These are phyloP conservation scores for Meda fulgida DNA, from an alignment of 2,797 vertebrate genomes.

Conservation along the genomic window DNA sequence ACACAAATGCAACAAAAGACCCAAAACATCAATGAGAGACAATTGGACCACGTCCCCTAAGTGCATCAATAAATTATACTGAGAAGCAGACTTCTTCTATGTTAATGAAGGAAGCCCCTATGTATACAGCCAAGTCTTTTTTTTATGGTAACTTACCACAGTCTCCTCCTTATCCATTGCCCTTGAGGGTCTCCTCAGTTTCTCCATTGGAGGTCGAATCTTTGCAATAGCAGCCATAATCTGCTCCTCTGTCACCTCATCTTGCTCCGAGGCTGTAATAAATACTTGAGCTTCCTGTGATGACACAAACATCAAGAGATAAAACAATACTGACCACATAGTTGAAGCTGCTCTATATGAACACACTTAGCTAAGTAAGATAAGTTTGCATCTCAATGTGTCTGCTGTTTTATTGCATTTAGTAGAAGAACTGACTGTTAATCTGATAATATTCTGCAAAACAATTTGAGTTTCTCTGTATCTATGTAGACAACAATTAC, in stretches of 20 bases:
- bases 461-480: not conserved
- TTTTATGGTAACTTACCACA: constrained; percentile 76
- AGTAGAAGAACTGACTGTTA: not conserved
- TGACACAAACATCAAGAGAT: constrained; percentile 37
- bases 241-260: constrained; percentile 82
- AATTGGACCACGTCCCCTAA: not conserved
- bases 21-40: not conserved
- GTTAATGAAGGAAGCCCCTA: constrained; percentile 5
- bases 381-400: not conserved
- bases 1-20: not conserved
- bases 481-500: not conserved
- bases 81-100: constrained; percentile 1
- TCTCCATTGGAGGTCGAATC: constrained; percentile 66
- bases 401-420: not conserved
- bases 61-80: constrained; percentile 10
- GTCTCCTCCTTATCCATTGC: constrained; percentile 76
- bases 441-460: not conserved
- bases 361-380: not conserved
- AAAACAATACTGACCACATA: constrained; percentile 14
- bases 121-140: not conserved
- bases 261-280: constrained; percentile 74
- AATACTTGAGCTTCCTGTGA: constrained; percentile 82
- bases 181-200: constrained; percentile 71
- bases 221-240: constrained; percentile 74
- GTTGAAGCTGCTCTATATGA: not conserved